These are phyloP conservation scores for Cheilosia impressa DNA, from an alignment of 2,888 invertebrate species.

Conservation along the genomic window DNA sequence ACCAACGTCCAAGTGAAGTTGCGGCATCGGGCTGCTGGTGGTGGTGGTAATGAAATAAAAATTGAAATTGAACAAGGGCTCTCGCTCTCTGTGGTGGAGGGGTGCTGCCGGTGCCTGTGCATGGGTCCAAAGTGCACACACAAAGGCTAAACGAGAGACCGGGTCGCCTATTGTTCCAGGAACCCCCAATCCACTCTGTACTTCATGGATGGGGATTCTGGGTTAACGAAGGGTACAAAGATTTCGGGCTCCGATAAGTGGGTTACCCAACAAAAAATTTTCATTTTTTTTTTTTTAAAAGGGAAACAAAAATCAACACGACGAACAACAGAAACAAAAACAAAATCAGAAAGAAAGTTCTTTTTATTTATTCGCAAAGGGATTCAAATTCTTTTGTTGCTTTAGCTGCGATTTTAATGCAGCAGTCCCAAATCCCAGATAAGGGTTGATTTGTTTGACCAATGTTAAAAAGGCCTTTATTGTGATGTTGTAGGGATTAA, in stretches of 20 bases:
- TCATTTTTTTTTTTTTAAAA: conserved; percentile 20
- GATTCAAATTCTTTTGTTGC: conserved; percentile 69
- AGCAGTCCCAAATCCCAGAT: conserved; percentile 58
- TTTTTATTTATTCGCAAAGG: conserved; percentile 56
- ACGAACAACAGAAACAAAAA: conserved; percentile 57
- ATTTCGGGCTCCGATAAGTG: conserved; percentile 71
- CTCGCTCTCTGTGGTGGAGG: background rate
- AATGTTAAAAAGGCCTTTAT: conserved; percentile 68
- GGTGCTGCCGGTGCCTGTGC: background rate
- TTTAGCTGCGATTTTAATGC: conserved; percentile 66
- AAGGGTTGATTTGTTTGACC: conserved; percentile 75
- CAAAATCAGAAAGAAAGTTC: conserved; percentile 30
- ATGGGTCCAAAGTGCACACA: conserved; percentile 58
- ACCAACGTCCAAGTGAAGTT: conserved; percentile 48
- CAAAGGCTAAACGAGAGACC: conserved; percentile 67
- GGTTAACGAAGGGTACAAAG: conserved; percentile 70
- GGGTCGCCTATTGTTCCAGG: conserved; percentile 64
- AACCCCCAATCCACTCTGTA: background rate
- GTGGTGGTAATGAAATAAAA: conserved; percentile 73
- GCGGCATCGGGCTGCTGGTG: background rate
- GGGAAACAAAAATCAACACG: conserved; percentile 62
- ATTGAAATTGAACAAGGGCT: conserved; percentile 70
- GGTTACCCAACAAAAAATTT: conserved; percentile 67
- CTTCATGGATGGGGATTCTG: conserved; percentile 64
- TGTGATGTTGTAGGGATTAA: conserved; percentile 71